Base-by-base conservation (phyloP, 2,797 vertebrate genomes). In the Pipistrellus kuhlii region DNA sequence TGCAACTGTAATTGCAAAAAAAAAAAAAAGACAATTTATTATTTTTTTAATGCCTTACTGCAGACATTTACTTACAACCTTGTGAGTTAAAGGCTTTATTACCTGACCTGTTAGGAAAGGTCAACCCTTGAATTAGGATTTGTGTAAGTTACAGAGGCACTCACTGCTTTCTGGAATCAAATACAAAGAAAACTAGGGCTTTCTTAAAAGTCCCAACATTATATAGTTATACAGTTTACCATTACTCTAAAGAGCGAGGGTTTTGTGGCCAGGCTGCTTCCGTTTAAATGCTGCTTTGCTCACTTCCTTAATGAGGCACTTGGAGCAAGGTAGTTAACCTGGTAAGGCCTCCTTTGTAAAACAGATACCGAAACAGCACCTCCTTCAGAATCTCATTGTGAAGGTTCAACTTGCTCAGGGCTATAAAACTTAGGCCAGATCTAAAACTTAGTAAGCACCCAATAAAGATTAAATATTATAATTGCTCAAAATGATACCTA, bases 291-390 rank as follows among this genome's bases (percentile, higher is more conserved):
- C 46, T 55, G 17, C 11, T 23, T 80, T 77, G 23, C 14, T 66
- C 11, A 11, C 25, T 90, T 83, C 30, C 27, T 66, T 32, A 32
- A 17, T 9, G 51, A 80, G 51, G 20, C 83, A 53, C 9, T 23
- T 38, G 17, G 15, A 48, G 32, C 14, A 44, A 64, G 41, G 41
- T 15, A n/a, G 2, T 88, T 78, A 69, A 20, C n/a, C 30, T 80
- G n/a, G 53, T n/a, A 35, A 48, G 44, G 11, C 17, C 48, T 96
- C 25, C 48, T 92, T 46, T 93, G n/a, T 64, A 66, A 89, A 84
- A 66, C 13, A 83, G 7, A 8, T n/a, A 25, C 20, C 32, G 53
- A 86, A 85, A 59, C 4, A 76, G 0, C 5, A 13, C 48, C 38
- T 80, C 14, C 30, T 80, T 75, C 32, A 77, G 62, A 81, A 84